Evolutionary conservation across 2,797 vertebrate genomes (phyloP).

Genomic region (Enteromius paludinosus): DNA sequence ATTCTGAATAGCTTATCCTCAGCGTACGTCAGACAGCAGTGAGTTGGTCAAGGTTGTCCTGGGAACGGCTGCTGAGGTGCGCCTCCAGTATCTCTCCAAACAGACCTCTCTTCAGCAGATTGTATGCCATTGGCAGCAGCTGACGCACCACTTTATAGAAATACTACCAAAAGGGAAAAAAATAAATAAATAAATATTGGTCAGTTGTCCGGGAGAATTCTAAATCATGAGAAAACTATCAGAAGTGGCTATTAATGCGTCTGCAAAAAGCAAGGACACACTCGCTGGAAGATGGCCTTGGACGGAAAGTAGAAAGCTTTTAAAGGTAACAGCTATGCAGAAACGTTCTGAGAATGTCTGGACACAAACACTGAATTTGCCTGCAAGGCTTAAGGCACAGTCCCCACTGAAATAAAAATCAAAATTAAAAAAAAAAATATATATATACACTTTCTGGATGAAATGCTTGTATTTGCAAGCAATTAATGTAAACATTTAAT

Average conservation of each 20-base stretch:
- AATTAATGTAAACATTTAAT: neutral
- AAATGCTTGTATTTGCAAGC: neutral
- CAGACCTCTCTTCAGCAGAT: slow-evolving; percentile 85
- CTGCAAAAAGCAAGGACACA: slow-evolving; percentile 13
- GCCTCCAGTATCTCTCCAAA: slow-evolving; percentile 90
- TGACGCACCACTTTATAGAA: slow-evolving; percentile 94
- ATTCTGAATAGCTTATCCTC: slow-evolving; percentile 32
- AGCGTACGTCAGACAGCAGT: slow-evolving; percentile 66
- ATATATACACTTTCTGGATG: neutral
- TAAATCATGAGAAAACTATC: neutral
- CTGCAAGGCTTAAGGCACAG: neutral
- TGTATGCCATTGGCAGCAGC: slow-evolving; percentile 93
- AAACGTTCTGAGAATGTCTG: neutral
- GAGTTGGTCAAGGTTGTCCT: slow-evolving; percentile 85
- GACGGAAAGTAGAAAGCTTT: slow-evolving; percentile 17
- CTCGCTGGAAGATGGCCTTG: neutral
- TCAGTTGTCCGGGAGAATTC: slow-evolving; percentile 2
- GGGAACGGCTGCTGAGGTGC: slow-evolving; percentile 84
- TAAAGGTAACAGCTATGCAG: neutral
- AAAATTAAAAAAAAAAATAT: neutral
- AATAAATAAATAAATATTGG: neutral
- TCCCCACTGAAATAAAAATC: neutral
- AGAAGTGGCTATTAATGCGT: neutral
- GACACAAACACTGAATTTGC: neutral
- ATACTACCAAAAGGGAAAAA: slow-evolving; percentile 74